Evolutionary conservation across 2,113 vertebrate genomes (phyloP).

Genomic region (Oreotragus oreotragus): DNA sequence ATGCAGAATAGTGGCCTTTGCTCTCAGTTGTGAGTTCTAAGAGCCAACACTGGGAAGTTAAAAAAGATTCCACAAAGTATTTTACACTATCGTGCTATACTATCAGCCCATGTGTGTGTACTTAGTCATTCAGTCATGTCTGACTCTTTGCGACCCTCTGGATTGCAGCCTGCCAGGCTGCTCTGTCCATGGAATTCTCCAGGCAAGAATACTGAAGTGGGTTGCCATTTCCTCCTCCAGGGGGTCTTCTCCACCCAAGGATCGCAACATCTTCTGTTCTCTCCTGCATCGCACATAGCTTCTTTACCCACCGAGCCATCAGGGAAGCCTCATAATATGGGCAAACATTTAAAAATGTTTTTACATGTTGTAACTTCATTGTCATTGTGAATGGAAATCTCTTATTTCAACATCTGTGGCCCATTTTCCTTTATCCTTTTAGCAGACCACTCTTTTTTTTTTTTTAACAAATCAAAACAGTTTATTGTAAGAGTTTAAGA

Average conservation of each 20-base stretch:
- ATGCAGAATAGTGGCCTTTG: not conserved
- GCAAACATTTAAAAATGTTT: not conserved
- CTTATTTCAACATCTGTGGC: not conserved
- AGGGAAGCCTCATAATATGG: not conserved
- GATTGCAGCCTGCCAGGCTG: not conserved
- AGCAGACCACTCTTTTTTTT: not conserved
- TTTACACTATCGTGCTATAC: not conserved
- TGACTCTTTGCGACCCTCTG: not conserved
- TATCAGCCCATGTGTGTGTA: not conserved
- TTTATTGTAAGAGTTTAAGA: constrained; percentile 54
- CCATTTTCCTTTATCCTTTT: not conserved
- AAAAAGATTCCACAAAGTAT: not conserved
- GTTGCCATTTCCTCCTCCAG: not conserved
- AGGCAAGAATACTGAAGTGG: not conserved
- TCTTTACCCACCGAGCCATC: not conserved
- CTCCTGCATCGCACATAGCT: not conserved
- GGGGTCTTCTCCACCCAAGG: not conserved
- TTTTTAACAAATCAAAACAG: constrained; percentile 47
- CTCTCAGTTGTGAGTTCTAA: not conserved
- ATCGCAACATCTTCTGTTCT: not conserved
- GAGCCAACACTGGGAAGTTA: not conserved
- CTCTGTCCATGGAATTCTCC: not conserved
- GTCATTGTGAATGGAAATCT: not conserved
- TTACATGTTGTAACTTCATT: not conserved
- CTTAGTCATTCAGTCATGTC: not conserved